phyloP scores from a whole-genome alignment of 1,140 invertebrate species.

The Patella vulgata region DNA sequence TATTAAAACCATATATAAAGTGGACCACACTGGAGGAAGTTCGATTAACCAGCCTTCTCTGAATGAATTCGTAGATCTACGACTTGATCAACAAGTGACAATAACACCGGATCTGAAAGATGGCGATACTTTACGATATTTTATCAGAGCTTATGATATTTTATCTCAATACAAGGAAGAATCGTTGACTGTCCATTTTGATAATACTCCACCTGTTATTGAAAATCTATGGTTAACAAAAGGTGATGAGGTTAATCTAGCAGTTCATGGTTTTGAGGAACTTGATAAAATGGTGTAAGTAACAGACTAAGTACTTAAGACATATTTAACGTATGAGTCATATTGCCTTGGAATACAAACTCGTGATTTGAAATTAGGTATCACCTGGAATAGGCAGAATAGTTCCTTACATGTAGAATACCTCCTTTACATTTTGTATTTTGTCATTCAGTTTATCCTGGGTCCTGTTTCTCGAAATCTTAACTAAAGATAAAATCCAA shows the following conservation, averaged over 20 bases:
- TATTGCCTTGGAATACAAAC: not conserved
- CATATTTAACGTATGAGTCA: too few relatives aligned
- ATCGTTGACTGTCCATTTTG: slow-evolving; percentile 21
- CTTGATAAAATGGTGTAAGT: slow-evolving; percentile 39
- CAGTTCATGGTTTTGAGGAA: slow-evolving; percentile 26
- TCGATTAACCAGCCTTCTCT: not conserved
- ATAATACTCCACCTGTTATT: slow-evolving; percentile 38
- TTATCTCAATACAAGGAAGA: slow-evolving; percentile 25
- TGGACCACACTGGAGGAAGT: slow-evolving; percentile 10
- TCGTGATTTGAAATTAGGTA: not conserved
- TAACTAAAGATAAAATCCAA: too few relatives aligned
- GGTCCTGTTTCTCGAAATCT: too few relatives aligned
- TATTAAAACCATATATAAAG: slow-evolving; percentile 8
- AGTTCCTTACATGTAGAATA: too few relatives aligned
- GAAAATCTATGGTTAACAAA: slow-evolving; percentile 39
- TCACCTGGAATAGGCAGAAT: not conserved
- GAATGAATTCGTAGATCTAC: not conserved
- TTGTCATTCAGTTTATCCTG: not conserved
- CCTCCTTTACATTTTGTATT: not conserved
- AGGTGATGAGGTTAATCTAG: slow-evolving; percentile 21
- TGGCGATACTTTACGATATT: slow-evolving; percentile 25
- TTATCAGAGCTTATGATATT: slow-evolving; percentile 20
- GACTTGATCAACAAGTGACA: not conserved
- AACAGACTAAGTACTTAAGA: too few relatives aligned
- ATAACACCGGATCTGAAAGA: slow-evolving; percentile 8